phyloP scores from a whole-genome alignment of 1,140 invertebrate genomes.

The Zophobas atratus region DNA sequence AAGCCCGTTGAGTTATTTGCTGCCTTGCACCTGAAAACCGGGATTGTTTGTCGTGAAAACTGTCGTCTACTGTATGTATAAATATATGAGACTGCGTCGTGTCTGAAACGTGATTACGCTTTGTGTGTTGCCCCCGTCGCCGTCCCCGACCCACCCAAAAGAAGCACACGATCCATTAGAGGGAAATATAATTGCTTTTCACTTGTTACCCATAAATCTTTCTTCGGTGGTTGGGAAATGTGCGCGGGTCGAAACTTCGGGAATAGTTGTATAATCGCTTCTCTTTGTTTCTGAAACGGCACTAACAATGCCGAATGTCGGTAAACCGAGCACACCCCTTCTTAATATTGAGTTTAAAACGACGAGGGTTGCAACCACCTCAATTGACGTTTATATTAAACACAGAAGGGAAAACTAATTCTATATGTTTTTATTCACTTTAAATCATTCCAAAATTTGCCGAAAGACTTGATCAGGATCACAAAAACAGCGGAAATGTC shows the following conservation, averaged over 20 bases:
- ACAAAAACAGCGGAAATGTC: too few relatives aligned
- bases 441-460: too few relatives aligned
- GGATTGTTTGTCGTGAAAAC: constrained; percentile 48
- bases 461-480: too few relatives aligned
- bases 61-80: constrained; percentile 45
- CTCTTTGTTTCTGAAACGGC: constrained; percentile 48
- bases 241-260: constrained; percentile 46
- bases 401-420: constrained; percentile 21
- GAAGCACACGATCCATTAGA: constrained; percentile 46
- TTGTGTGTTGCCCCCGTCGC: constrained; percentile 16
- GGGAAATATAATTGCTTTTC: constrained; percentile 52
- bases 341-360: constrained; percentile 38
- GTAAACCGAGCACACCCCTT: constrained; percentile 33
- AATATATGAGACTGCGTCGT: constrained; percentile 36
- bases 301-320: constrained; percentile 38
- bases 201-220: constrained; percentile 51
- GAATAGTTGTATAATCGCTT: constrained; percentile 50
- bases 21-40: constrained; percentile 45
- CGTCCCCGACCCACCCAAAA: constrained; percentile 21
- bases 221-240: constrained; percentile 48
- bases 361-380: constrained; percentile 18
- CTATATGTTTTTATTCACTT: too few relatives aligned
- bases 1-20: constrained; percentile 48
- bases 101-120: constrained; percentile 41
- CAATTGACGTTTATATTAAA: constrained; percentile 40